Base-by-base conservation (phyloP, 2,797 vertebrate genomes). In the Pseudochaenichthys georgianus region DNA sequence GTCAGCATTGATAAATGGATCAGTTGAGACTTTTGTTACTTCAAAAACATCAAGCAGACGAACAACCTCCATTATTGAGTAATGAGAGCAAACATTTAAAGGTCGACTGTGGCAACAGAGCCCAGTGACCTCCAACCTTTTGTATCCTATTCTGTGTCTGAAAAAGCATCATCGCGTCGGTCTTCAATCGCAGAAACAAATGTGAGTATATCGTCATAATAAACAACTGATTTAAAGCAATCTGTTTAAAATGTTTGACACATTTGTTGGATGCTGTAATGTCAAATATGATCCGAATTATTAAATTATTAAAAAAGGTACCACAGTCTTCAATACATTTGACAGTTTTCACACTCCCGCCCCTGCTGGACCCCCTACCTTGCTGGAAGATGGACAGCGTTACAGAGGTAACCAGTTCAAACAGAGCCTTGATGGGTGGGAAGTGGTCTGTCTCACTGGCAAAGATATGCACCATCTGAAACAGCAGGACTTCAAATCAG, bases 401-500 rank as follows among this genome's bases (percentile, higher is more conserved):
- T 92, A 99, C 95, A 16, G 98, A 98, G 86, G 97, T 98, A 95
- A 98, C 97, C 23, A 98, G 95, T 93, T 99, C 96, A 95, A 99
- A 99, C 85, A 99, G 97, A 78, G 97, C 96, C 94, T 99, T 97
- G 88, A 99, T 98, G 80, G 98, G 98, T 73, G 97, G 96, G 85
- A 99, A 99, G 93, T 99, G 96, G 82, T 96, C 97, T 21, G 97
- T 96, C 93, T 99, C 96, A 34, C 98, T 97, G 83, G 98, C 97
- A 94, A 99, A 99, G 94, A 99, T 99, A 89, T 99, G 97, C 88
- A 99, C 97, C 96, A 99, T 96, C 98, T 99, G 94, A 84, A 93
- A 91, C 42, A 85, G 75, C 76, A 84, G 61, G 83, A 75, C 38
- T 71, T 77, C 42, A 34, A 54, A 61, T 86, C 41, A 84, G 57